Conservation (phyloP, 1,140 invertebrate genomes). For the Drosophila ogumai region DNA sequence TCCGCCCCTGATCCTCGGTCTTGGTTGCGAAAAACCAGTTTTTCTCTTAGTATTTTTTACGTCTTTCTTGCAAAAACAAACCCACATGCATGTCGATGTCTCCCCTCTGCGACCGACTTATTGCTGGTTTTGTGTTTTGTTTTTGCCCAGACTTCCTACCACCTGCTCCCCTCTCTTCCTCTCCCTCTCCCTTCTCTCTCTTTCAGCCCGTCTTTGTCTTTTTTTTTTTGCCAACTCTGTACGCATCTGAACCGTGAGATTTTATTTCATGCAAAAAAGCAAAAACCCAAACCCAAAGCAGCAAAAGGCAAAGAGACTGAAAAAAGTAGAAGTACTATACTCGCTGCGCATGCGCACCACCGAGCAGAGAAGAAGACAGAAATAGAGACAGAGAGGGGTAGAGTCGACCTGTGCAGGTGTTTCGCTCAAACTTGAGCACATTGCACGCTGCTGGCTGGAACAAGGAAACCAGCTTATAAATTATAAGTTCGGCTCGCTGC, state of each 20-base stretch:
- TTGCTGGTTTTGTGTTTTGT: slow-evolving; percentile 48
- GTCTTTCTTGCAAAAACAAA: slow-evolving; percentile 75
- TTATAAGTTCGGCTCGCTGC: slow-evolving; percentile 56
- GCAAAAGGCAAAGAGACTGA: slow-evolving; percentile 22
- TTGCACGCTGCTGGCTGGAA: slow-evolving; percentile 24
- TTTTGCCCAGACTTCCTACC: slow-evolving; percentile 74
- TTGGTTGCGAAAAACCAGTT: slow-evolving; percentile 60
- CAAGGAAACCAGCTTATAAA: slow-evolving; percentile 78
- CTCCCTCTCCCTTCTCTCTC: background rate
- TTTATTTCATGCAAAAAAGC: slow-evolving; percentile 82
- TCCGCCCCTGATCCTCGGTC: slow-evolving; percentile 12
- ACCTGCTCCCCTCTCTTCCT: slow-evolving; percentile 60
- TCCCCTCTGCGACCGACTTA: slow-evolving; percentile 45
- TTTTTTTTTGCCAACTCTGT: slow-evolving; percentile 69
- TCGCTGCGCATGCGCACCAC: slow-evolving; percentile 52
- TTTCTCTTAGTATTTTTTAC: slow-evolving; percentile 52
- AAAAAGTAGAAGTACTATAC: slow-evolving; percentile 74
- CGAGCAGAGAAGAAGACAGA: background rate
- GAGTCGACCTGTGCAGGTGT: slow-evolving; percentile 68
- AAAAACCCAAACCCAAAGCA: slow-evolving; percentile 35
- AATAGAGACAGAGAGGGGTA: background rate
- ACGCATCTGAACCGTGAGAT: slow-evolving; percentile 83
- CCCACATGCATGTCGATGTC: slow-evolving; percentile 67
- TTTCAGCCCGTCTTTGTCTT: slow-evolving; percentile 27
- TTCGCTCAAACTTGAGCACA: slow-evolving; percentile 51